Base-by-base conservation (phyloP, 2,113 vertebrate species). In the Platichthys flesus region DNA sequence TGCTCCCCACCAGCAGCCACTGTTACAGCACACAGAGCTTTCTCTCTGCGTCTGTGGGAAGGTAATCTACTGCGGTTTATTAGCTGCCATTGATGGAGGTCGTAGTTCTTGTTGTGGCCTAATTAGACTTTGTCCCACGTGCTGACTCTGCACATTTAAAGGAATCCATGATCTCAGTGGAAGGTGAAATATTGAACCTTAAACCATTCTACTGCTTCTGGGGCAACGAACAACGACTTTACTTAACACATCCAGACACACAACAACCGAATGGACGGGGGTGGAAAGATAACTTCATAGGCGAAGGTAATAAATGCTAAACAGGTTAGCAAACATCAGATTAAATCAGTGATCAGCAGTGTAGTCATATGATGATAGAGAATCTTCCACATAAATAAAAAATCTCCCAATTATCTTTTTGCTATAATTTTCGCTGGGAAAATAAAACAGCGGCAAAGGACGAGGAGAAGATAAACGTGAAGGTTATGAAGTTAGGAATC, bases 1-100 rank as follows among this genome's bases (percentile, higher is more conserved):
- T 51, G 60, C 47, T 82, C 56, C 73, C 57, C 69, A 59, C 62
- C 51, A 49, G 47, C 71, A 62, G 78, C 79, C 15, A 13, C 72
- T 45, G 70, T 45, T 61, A n/a, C 54, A 69, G 28, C 54, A 40
- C 78, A 64, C 54, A 21, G 26, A 8, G 24, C 26, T 9, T 7
- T 28, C 24, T 15, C 2, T 55, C 52, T 55, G n/a, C 9, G 23
- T n/a, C 54, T 12, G 21, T 4, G n/a, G 4, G 56, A 26, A 10
- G 23, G 5, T 28, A 12, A 21, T 56, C n/a, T 8, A 13, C 54
- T 56, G 3, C 23, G 54, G 3, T 57, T 57, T 57, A 57, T 57
- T 57, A 71, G 67, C 77, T 5, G 40, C 78, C 28, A 16, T 18
- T 20, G 61, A 13, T 42, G 40, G 40, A 42, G 40, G 40, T 3